A percentile compares a stretch with the other conserved stretches of the same genome.
These are phyloP conservation scores for Umimayanthus chanpuru DNA, from an alignment of 92 coral and sea anemone genomes.

Conservation along the genomic window DNA sequence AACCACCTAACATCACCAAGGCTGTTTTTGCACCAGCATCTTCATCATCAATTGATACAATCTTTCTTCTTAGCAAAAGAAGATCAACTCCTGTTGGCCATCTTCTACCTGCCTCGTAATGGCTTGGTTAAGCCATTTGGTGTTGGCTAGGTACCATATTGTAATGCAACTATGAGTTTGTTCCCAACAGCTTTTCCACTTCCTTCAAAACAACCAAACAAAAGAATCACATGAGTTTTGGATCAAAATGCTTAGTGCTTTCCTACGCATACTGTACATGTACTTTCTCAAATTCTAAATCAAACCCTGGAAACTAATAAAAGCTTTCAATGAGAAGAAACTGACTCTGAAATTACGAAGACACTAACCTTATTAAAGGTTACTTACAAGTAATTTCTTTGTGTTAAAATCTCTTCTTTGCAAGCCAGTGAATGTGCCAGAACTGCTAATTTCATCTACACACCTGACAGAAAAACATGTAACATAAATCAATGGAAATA, in stretches of 20 bases:
- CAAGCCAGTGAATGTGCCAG: constrained; percentile 16
- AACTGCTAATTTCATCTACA: constrained; percentile 1
- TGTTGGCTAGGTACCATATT: background rate
- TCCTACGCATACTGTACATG: background rate
- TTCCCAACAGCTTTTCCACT: constrained; percentile 14
- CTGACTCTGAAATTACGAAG: background rate
- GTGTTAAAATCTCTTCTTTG: constrained; percentile 24
- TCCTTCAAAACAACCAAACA: constrained; percentile 27
- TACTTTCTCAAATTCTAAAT: too few species aligned
- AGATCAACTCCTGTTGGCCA: background rate
- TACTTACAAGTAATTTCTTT: constrained; percentile 37
- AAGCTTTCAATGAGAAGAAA: background rate
- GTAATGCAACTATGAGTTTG: background rate
- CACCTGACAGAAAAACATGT: background rate
- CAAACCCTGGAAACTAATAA: background rate
- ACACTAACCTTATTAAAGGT: background rate
- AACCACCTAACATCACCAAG: too few species aligned
- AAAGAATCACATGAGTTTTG: background rate
- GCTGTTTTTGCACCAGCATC: too few species aligned
- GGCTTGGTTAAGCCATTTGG: background rate
- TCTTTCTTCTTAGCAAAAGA: background rate
- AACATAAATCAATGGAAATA: background rate
- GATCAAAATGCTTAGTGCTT: background rate
- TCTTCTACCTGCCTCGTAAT: background rate
- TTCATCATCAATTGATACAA: too few species aligned